phyloP scores from a whole-genome alignment of 2,113 vertebrate species.

The Pampusana beccarii region DNA sequence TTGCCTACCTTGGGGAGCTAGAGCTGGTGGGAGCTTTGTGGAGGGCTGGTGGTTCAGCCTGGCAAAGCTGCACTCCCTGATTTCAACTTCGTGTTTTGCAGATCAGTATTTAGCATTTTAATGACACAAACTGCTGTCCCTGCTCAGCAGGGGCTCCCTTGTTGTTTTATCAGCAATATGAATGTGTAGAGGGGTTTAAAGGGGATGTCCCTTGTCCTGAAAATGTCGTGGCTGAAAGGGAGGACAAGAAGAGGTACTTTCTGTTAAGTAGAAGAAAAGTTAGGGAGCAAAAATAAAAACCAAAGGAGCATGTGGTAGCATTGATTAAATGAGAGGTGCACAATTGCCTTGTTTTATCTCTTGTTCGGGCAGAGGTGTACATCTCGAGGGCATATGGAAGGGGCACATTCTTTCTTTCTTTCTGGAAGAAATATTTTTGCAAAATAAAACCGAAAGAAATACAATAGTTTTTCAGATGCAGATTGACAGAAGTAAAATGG shows the following conservation, averaged over 20 bases:
- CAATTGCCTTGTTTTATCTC: background rate
- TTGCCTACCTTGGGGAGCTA: background rate
- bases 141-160: fast-evolving
- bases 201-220: background rate
- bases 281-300: background rate
- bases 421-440: background rate
- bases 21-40: background rate
- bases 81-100: background rate
- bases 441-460: background rate
- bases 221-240: background rate
- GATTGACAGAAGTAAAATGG: background rate
- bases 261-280: background rate
- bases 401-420: background rate
- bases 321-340: background rate
- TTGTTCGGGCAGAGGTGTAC: background rate
- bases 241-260: background rate
- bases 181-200: background rate
- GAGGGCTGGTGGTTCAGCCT: background rate
- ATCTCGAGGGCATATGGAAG: background rate
- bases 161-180: background rate
- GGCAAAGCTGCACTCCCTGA: fast-evolving
- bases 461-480: background rate
- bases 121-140: background rate
- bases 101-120: background rate
- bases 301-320: background rate